phyloP scores from a whole-genome alignment of 2,888 invertebrate genomes.

The Nomada lathburiana region DNA sequence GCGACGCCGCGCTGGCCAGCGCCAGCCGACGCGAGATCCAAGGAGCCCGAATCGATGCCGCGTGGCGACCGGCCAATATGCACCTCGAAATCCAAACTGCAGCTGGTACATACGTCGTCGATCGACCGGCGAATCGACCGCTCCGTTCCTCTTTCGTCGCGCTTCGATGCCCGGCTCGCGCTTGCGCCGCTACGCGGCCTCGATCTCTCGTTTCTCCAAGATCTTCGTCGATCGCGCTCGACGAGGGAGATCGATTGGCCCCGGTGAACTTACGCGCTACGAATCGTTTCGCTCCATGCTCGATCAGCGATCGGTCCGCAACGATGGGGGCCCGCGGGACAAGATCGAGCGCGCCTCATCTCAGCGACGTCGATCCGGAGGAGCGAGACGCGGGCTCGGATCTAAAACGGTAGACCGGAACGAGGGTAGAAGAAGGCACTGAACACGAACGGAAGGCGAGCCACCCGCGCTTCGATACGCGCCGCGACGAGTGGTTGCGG shows the following conservation, averaged over 20 bases:
- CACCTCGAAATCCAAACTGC: no score
- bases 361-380: background rate
- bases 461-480: slow-evolving; percentile 21
- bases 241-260: background rate
- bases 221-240: background rate
- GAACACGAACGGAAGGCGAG: background rate
- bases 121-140: background rate
- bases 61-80: no score
- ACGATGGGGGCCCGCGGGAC: background rate
- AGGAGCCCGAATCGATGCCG: no score
- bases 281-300: background rate
- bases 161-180: background rate
- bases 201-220: background rate
- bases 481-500: slow-evolving; percentile 73
- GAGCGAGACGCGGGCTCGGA: background rate
- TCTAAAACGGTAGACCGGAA: background rate
- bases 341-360: background rate
- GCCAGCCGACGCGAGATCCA: background rate
- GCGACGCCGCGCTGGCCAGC: slow-evolving; percentile 9
- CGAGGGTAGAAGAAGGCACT: background rate
- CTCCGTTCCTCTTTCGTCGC: background rate
- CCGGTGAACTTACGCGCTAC: no score
- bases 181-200: background rate
- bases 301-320: background rate
- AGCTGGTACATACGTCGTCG: background rate